phyloP scores from a whole-genome alignment of 2,797 vertebrate genomes.

The Linurgus olivaceus region DNA sequence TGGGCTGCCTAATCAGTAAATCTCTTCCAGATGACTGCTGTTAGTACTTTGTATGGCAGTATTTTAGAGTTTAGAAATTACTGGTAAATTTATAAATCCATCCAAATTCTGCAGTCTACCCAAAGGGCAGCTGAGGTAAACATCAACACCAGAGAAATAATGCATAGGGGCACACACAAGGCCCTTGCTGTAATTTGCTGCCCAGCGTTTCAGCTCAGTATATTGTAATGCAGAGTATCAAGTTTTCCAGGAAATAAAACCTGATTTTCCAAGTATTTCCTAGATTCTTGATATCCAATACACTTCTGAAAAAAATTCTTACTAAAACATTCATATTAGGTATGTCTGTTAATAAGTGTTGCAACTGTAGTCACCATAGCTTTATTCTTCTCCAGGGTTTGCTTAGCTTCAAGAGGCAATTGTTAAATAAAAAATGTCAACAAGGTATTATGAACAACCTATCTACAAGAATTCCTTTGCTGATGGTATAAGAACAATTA shows the following conservation, averaged over 20 bases:
- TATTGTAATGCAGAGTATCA: background rate
- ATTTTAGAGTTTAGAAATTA: background rate
- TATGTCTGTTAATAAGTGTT: constrained; percentile 59
- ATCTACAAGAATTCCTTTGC: constrained; percentile 55
- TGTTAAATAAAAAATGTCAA: constrained; percentile 58
- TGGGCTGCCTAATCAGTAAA: background rate
- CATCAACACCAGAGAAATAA: background rate
- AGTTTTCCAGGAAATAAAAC: background rate
- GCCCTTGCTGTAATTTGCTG: background rate
- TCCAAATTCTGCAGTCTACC: background rate
- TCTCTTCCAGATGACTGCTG: background rate
- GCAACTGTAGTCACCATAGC: background rate
- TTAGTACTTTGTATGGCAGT: background rate
- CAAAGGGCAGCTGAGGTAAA: background rate
- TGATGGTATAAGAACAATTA: constrained; percentile 47
- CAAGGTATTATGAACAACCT: constrained; percentile 53
- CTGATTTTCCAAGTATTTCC: background rate
- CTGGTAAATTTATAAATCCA: background rate
- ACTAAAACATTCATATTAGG: background rate
- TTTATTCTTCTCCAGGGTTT: constrained; percentile 62
- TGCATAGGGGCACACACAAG: background rate
- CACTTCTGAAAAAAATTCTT: background rate
- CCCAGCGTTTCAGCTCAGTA: background rate
- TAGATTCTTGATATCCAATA: background rate
- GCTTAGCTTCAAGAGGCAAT: constrained; percentile 53